Evolutionary conservation across 2,797 vertebrate genomes (phyloP), one percentile per base, ranked within the genome.

Genomic region (Telmatherina bonti): DNA sequence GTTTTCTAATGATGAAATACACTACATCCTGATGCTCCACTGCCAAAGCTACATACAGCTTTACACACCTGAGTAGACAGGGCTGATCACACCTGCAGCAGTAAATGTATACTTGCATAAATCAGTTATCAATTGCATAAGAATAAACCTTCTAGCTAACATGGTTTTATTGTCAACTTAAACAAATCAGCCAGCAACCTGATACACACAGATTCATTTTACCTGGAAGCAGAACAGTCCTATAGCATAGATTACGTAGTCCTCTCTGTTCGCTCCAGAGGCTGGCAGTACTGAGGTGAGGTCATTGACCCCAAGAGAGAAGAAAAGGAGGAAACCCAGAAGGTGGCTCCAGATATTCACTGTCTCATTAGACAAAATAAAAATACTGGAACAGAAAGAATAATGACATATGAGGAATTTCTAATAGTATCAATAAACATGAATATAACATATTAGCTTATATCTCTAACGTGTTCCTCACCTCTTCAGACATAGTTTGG

Each of bases 301-400:
- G 88, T 99, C 97, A 4, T 98, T 96, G 74, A 99, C 94, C 16
- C 95, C 97, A 76, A 99, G 89, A 2, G 89, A 89, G 88, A 99
- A 97, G 91, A 99, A 99, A 67, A 99, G 94, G 59, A 98, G 62
- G 85, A 99, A 99, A 41, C 98, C 98, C 35, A 99, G 88, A 68
- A 99, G 93, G 85, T 99, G 98, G 92, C 96, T 99, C 98, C 98
- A 99, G 89, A 99, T 99, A 81, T 99, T 99, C 72, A 99, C 96
- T 0, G 97, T 97, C 90, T 99, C 98, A 85, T 99, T 99, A 82
- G 97, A 99, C 81, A 99, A 88, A 66, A 98, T 96, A 78, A 99
- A 99, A 76, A 99, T 95, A 85, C 98, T 99, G 78, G 33, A 66
- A 87, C 26, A 56, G 26, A 55, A 56, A 55, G 9, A 67, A 22